Conservation (phyloP, 1,140 invertebrate genomes). For the Drosophila jambulina region DNA sequence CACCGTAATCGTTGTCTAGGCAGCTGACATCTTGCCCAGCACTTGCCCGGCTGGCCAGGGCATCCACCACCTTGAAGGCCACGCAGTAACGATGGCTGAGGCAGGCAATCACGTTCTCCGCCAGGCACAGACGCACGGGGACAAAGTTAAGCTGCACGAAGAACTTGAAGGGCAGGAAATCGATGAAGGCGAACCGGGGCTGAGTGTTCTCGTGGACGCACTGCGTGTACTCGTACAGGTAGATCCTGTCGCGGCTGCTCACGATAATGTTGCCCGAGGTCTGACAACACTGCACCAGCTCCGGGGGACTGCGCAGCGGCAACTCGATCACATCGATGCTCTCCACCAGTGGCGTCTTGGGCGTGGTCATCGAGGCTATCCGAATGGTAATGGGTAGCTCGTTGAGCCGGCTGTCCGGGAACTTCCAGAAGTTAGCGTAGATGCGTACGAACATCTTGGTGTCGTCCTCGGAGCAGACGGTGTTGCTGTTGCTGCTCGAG, state of each 20-base stretch:
- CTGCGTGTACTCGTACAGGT: slow-evolving; percentile 80
- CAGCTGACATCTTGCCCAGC: slow-evolving; percentile 53
- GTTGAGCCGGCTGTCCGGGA: slow-evolving; percentile 74
- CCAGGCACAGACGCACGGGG: slow-evolving; percentile 68
- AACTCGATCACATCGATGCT: slow-evolving; percentile 82
- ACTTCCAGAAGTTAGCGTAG: slow-evolving; percentile 84
- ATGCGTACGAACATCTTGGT: slow-evolving; percentile 84
- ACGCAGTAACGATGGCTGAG: slow-evolving; percentile 80
- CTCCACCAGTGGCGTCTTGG: slow-evolving; percentile 76
- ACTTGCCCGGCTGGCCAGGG: slow-evolving; percentile 49
- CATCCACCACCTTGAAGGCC: slow-evolving; percentile 80
- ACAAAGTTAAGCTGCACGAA: slow-evolving; percentile 81
- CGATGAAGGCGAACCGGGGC: slow-evolving; percentile 78
- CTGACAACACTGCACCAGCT: slow-evolving; percentile 80
- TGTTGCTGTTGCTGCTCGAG: slow-evolving; percentile 79
- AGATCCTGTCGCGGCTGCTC: slow-evolving; percentile 80
- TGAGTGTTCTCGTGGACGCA: slow-evolving; percentile 81
- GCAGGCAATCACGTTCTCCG: slow-evolving; percentile 82
- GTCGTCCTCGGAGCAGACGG: slow-evolving; percentile 76
- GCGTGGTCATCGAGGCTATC: slow-evolving; percentile 83
- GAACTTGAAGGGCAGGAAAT: slow-evolving; percentile 82
- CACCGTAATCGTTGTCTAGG: slow-evolving; percentile 73
- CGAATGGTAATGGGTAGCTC: slow-evolving; percentile 81
- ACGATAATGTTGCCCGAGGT: slow-evolving; percentile 81
- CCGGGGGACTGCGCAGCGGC: slow-evolving; percentile 77